Evolutionary conservation across 2,888 invertebrate species (phyloP).

Genomic region (Drosophila sordidula): DNA sequence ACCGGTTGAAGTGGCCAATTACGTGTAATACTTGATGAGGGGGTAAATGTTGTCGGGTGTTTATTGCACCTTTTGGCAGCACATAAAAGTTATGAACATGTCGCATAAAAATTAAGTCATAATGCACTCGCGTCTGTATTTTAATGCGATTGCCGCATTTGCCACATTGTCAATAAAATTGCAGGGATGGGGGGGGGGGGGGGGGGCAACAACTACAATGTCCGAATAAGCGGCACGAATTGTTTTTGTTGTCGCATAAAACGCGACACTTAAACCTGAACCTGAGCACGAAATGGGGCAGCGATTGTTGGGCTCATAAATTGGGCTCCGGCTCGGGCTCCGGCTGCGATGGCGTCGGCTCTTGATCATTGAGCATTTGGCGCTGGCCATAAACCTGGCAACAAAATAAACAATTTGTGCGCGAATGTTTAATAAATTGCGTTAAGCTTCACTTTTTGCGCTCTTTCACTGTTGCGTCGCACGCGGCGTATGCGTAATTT

Average conservation of each 20-base stretch:
- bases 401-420: constrained; percentile 78
- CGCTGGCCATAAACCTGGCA: constrained; percentile 45
- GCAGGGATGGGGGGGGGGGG: background rate
- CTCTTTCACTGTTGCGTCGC: background rate
- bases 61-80: constrained; percentile 54
- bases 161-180: constrained; percentile 46
- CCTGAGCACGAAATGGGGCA: constrained; percentile 23
- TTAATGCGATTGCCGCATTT: constrained; percentile 33
- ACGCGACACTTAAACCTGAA: constrained; percentile 47
- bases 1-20: constrained; percentile 31
- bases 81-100: constrained; percentile 68
- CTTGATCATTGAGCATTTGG: constrained; percentile 42
- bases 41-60: constrained; percentile 38
- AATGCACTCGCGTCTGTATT: constrained; percentile 59
- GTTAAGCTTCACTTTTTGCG: constrained; percentile 51
- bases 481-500: constrained; percentile 64
- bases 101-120: constrained; percentile 74
- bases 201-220: constrained; percentile 59
- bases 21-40: constrained; percentile 30
- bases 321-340: constrained; percentile 12
- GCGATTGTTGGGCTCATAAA: constrained; percentile 71
- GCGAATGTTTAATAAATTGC: constrained; percentile 73
- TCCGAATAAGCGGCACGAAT: constrained; percentile 30
- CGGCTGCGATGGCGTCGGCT: background rate
- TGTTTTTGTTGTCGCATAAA: constrained; percentile 42